Evolutionary conservation across 2,888 invertebrate genomes (phyloP).

Genomic region (Hetaerina titia): DNA sequence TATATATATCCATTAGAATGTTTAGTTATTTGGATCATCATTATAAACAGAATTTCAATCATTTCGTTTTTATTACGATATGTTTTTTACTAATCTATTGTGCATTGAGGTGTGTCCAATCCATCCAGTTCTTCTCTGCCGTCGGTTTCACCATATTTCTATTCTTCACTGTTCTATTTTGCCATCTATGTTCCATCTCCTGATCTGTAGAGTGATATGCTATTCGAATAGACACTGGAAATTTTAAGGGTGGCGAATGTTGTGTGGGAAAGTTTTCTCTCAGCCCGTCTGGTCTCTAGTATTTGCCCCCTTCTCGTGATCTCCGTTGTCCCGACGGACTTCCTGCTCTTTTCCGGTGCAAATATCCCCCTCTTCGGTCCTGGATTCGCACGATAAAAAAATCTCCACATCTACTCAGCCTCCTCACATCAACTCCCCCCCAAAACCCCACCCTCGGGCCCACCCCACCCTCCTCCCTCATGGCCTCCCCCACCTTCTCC

Average conservation of each 20-base stretch:
- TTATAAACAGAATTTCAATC: too few relatives aligned
- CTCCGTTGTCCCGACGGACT: background rate
- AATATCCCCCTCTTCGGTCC: background rate
- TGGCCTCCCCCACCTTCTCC: background rate
- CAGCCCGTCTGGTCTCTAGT: background rate
- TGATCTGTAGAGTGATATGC: too few relatives aligned
- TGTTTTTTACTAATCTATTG: too few relatives aligned
- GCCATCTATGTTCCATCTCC: too few relatives aligned
- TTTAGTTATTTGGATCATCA: too few relatives aligned
- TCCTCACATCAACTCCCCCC: background rate
- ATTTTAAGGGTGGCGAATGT: background rate
- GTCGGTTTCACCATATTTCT: too few relatives aligned
- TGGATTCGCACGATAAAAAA: background rate
- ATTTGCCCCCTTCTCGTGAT: background rate
- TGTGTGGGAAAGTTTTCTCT: background rate
- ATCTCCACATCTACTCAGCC: background rate
- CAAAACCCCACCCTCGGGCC: background rate
- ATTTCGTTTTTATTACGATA: too few relatives aligned
- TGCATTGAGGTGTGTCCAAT: too few relatives aligned
- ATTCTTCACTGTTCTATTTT: too few relatives aligned
- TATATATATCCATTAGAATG: too few relatives aligned
- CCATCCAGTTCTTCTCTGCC: too few relatives aligned
- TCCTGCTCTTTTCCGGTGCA: conserved; percentile 20
- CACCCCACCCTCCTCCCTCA: background rate
- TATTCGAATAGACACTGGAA: too few relatives aligned